Conservation (phyloP, 1,140 invertebrate genomes). For the Physella acuta region DNA sequence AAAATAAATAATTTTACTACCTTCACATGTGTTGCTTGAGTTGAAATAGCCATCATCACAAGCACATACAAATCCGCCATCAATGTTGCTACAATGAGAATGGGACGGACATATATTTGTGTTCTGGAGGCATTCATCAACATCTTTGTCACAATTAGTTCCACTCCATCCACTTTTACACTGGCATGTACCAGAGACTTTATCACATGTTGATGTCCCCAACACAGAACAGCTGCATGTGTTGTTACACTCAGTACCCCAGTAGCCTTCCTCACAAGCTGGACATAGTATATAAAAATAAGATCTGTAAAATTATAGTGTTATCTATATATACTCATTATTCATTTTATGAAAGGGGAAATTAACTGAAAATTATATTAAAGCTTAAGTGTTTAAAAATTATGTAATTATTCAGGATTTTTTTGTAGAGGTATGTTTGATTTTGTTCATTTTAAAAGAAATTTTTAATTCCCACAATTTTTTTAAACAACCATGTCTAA, state of each 20-base stretch:
- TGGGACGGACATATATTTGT: neutral
- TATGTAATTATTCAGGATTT: too few relatives aligned
- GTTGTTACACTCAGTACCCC: constrained; percentile 15
- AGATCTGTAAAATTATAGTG: too few relatives aligned
- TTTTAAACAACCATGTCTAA: too few relatives aligned
- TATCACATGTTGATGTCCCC: constrained; percentile 5
- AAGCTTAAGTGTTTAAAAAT: too few relatives aligned
- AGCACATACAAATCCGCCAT: constrained; percentile 11
- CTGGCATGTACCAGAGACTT: constrained; percentile 17
- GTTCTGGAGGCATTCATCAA: constrained; percentile 25
- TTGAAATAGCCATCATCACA: constrained; percentile 14
- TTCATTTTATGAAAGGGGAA: too few relatives aligned
- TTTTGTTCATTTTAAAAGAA: too few relatives aligned
- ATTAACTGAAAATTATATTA: too few relatives aligned
- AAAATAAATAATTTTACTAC: too few relatives aligned
- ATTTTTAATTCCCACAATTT: too few relatives aligned
- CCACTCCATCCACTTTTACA: constrained; percentile 27
- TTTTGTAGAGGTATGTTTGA: too few relatives aligned
- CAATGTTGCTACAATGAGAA: constrained; percentile 16
- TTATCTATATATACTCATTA: too few relatives aligned
- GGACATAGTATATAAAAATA: neutral
- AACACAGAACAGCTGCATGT: constrained; percentile 22
- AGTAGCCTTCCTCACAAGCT: constrained; percentile 16
- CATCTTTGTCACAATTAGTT: constrained; percentile 15
- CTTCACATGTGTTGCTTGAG: too few relatives aligned